Evolutionary conservation across 2,797 vertebrate species (phyloP).

Genomic region (Oryzias dopingdopingensis): DNA sequence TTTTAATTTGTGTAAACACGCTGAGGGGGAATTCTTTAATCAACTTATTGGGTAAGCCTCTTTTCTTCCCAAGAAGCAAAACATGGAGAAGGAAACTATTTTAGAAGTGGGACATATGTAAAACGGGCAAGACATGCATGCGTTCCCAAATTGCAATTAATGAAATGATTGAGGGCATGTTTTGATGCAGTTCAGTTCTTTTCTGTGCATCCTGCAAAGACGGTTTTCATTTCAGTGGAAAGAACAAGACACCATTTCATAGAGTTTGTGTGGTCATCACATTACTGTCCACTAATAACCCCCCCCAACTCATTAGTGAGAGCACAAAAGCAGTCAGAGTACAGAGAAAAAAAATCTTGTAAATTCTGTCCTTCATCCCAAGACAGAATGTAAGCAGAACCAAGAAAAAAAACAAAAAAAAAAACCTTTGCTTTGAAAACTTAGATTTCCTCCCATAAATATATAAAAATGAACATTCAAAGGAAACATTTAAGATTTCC

Average conservation of each 20-base stretch:
- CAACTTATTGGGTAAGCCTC: slow-evolving; percentile 5
- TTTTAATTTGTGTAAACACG: slow-evolving; percentile 15
- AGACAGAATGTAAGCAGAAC: not conserved
- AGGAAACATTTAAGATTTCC: too few relatives aligned
- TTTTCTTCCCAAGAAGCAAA: slow-evolving; percentile 10
- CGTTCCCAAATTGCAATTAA: not conserved
- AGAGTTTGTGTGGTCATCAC: slow-evolving; percentile 19
- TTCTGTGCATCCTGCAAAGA: slow-evolving; percentile 5
- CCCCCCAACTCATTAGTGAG: slow-evolving; percentile 23
- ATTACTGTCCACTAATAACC: slow-evolving; percentile 43
- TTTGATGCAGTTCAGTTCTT: slow-evolving; percentile 6
- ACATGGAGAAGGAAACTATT: slow-evolving; percentile 1
- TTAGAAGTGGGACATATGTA: slow-evolving; percentile 13
- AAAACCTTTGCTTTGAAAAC: not conserved
- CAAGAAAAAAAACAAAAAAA: slow-evolving; percentile 3
- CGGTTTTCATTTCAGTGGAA: slow-evolving; percentile 12
- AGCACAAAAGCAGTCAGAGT: slow-evolving; percentile 12
- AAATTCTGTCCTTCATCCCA: not conserved
- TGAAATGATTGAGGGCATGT: not conserved
- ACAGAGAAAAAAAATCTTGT: not conserved
- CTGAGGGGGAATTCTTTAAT: not conserved
- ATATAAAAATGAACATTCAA: too few relatives aligned
- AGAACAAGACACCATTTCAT: not conserved
- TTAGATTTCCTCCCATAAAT: too few relatives aligned
- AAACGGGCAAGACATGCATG: slow-evolving; percentile 5